Percentiles rank a stretch among this genome's conserved stretches.
These are phyloP conservation scores for Arizona elegans DNA, from an alignment of 2,113 vertebrate genomes.

Conservation along the genomic window DNA sequence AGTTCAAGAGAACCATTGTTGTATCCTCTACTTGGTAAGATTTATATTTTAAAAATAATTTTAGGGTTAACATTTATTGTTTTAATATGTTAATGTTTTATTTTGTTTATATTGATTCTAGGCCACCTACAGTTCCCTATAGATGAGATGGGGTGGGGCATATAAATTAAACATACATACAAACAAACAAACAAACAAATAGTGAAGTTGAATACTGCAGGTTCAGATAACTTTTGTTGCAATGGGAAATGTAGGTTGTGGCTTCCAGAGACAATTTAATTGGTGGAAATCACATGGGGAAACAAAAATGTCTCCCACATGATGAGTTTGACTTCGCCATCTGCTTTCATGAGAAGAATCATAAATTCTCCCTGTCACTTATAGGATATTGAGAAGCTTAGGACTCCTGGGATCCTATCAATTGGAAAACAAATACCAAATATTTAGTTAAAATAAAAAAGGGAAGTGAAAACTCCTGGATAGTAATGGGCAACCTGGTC, in stretches of 20 bases:
- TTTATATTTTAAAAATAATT: too few relatives aligned
- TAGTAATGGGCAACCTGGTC: not conserved
- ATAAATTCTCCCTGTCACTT: not conserved
- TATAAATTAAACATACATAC: not conserved
- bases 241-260: not conserved
- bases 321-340: not conserved
- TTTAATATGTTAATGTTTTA: not conserved
- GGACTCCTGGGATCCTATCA: not conserved
- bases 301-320: not conserved
- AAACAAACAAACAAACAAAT: not conserved
- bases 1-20: not conserved
- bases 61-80: not conserved
- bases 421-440: not conserved
- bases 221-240: not conserved
- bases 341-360: not conserved
- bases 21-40: not conserved
- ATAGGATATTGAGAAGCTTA: not conserved
- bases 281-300: not conserved
- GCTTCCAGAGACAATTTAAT: not conserved
- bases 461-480: not conserved
- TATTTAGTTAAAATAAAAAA: not conserved
- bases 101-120: not conserved
- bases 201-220: not conserved
- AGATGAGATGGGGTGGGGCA: not conserved
- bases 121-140: not conserved